Evolutionary conservation across 2,888 invertebrate genomes (phyloP).

Genomic region (Bruchidius siliquastri): DNA sequence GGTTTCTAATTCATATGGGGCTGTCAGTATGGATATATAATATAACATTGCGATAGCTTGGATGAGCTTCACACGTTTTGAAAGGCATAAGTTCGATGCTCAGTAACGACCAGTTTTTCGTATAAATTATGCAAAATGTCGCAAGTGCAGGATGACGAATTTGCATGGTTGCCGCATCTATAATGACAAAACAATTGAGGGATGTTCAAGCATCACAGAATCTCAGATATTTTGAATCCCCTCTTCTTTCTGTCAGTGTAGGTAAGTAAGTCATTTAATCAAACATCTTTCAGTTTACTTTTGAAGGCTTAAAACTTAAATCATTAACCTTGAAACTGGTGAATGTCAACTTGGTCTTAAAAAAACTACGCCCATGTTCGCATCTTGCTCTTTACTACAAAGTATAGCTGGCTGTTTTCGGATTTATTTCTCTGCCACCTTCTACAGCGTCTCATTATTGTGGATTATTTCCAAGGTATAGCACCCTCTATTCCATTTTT

Average conservation of each 20-base stretch:
- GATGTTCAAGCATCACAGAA: no score
- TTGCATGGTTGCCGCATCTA: no score
- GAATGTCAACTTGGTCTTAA: no score
- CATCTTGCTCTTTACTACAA: neutral
- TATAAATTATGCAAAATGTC: no score
- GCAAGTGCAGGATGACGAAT: no score
- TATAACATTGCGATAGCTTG: neutral
- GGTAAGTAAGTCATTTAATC: no score
- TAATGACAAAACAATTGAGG: no score
- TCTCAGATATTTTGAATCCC: no score
- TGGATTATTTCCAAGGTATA: neutral
- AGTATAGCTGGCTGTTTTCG: neutral
- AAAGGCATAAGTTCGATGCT: neutral
- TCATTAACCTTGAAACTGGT: no score
- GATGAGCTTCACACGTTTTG: neutral
- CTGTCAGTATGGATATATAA: neutral
- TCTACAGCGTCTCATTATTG: neutral
- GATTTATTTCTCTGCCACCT: neutral
- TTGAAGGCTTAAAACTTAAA: no score
- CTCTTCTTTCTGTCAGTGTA: no score
- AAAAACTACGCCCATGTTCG: neutral
- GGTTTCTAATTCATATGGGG: neutral
- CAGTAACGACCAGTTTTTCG: neutral
- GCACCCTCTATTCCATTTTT: neutral
- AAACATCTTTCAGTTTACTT: no score